These are phyloP conservation scores for Lepilemur septentrionalis DNA, from an alignment of 2,797 vertebrate genomes.

Conservation along the genomic window DNA sequence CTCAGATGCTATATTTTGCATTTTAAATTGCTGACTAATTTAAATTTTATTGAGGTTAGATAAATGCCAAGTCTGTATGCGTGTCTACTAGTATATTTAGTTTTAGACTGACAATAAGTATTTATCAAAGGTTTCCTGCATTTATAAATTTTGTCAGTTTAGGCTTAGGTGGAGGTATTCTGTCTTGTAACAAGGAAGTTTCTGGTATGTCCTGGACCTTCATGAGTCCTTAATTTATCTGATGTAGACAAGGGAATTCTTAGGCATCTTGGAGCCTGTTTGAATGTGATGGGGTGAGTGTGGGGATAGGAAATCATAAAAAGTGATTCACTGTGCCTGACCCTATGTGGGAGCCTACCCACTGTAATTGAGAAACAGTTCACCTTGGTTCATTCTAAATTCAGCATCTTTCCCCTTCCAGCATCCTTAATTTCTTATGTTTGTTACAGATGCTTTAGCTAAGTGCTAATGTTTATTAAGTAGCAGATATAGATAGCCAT, in stretches of 20 bases:
- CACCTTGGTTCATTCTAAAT: background rate
- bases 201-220: background rate
- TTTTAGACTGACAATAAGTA: background rate
- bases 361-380: background rate
- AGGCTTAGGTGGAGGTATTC: background rate
- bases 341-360: background rate
- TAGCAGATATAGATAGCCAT: background rate
- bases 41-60: background rate
- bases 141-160: constrained; percentile 19
- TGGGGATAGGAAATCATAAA: background rate
- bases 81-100: background rate
- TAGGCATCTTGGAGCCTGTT: background rate
- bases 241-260: background rate
- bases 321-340: background rate
- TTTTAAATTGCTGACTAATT: constrained; percentile 22
- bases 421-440: background rate
- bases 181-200: background rate
- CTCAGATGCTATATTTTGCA: background rate
- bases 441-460: background rate
- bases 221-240: background rate
- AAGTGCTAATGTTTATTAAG: background rate
- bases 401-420: background rate
- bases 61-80: background rate
- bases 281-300: background rate
- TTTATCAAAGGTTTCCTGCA: background rate